Base-by-base conservation (phyloP, 2,797 vertebrate genomes). In the Craterocephalus amniculus region DNA sequence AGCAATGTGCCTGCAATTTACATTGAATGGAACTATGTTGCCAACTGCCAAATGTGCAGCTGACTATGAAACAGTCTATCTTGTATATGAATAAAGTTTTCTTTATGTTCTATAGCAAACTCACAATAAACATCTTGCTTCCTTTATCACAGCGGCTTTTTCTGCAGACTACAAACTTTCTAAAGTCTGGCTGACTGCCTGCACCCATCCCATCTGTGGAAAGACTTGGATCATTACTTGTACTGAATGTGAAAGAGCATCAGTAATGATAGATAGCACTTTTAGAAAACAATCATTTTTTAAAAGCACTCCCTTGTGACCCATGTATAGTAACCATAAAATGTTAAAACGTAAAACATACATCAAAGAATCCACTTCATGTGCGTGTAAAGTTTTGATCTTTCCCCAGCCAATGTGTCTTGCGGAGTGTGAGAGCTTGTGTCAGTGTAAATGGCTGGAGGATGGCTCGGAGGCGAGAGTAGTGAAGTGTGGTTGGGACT, bases 391-490 rank as follows among this genome's bases (percentile, higher is more conserved):
- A 35, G 29, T 69, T 24, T 48, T 64, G 57, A 34, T 35, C 49
- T 7, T 27, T 48, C n/a, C 26, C 14, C 4, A 57, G 56, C 57
- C 73, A 65, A 56, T 70, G 66, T 73, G 59, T 73, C 70, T 52
- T 70, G 76, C 84, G 83, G 31, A 56, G 72, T 67, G 63, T 72
- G 81, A 83, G 74, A 58, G 83, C 66, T 74, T 70, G 26, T 76
- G 79, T 83, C 76, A 73, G 79, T 40, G 48, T 71, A 64, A 78
- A 81, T 72, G 66, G 73, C 74, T 83, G 1, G 32, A 74, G 76
- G 69, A 71, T 67, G 71, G 35, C 36, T 66, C 68, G 34, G 54
- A 67, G 43, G 72, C 27, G 63, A 2, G 64, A 69, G 59, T 72
- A 79, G 63, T 58, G 71, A 40, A 66, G 67, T 78, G 81, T 82